phyloP scores from a whole-genome alignment of 2,888 invertebrate genomes.

The Apamea crenata region DNA sequence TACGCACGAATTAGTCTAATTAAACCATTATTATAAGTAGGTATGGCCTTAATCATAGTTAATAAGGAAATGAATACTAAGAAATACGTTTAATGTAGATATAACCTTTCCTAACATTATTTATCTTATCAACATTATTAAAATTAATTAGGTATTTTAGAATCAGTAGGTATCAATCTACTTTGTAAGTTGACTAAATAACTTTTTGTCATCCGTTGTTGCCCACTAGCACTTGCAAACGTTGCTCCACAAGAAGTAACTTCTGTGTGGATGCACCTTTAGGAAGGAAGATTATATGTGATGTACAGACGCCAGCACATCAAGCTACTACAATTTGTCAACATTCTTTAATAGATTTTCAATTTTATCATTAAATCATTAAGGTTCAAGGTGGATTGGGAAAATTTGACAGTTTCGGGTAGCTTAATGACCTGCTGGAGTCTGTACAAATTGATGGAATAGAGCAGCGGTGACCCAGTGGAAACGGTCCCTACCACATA shows the following conservation, averaged over 20 bases:
- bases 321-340: too few species aligned
- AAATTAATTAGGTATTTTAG: not conserved
- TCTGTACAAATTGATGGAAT: not conserved
- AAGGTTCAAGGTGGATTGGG: too few species aligned
- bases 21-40: constrained; percentile 19
- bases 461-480: too few species aligned
- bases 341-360: too few species aligned
- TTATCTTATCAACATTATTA: not conserved
- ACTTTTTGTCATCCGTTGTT: not conserved
- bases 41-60: constrained; percentile 24
- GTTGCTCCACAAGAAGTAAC: not conserved
- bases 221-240: not conserved
- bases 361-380: too few species aligned
- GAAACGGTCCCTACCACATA: too few species aligned
- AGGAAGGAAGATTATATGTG: not conserved
- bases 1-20: constrained; percentile 34
- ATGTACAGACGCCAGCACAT: not conserved
- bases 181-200: not conserved
- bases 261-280: not conserved
- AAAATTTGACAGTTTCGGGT: too few species aligned
- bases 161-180: not conserved
- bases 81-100: constrained; percentile 2
- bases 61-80: constrained; percentile 33
- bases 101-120: not conserved
- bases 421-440: too few species aligned